Conservation (phyloP, 2,888 invertebrate genomes). For the Andrena praecox region DNA sequence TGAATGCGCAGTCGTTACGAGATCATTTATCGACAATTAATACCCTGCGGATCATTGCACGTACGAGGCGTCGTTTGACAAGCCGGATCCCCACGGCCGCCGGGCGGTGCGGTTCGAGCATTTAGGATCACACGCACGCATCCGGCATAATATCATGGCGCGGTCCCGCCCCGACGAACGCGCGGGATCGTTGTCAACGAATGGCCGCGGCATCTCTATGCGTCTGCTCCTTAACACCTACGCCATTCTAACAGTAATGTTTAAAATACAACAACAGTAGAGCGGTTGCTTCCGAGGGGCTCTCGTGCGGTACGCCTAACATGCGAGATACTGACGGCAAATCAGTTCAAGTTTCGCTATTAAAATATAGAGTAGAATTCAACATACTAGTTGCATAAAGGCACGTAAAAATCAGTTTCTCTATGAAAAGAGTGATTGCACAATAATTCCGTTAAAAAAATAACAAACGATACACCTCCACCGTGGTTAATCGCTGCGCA, state of each 20-base stretch:
- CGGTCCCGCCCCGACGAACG: background rate
- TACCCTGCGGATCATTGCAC: conserved; percentile 72
- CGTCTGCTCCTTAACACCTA: conserved; percentile 62
- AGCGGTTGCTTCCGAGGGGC: conserved; percentile 44
- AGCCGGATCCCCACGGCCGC: conserved; percentile 28
- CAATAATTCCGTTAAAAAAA: conserved; percentile 63
- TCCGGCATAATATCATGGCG: background rate
- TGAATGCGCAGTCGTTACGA: conserved; percentile 63
- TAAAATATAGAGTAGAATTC: conserved; percentile 70
- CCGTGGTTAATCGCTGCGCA: conserved; percentile 65
- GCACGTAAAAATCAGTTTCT: conserved; percentile 73
- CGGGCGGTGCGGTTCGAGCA: background rate
- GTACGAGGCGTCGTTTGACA: conserved; percentile 41
- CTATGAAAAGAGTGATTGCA: conserved; percentile 72
- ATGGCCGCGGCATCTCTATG: conserved; percentile 13
- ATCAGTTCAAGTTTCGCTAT: conserved; percentile 64
- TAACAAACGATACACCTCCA: conserved; percentile 58
- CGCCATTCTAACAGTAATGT: conserved; percentile 63
- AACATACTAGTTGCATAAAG: conserved; percentile 72
- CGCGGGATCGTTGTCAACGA: conserved; percentile 6
- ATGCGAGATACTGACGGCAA: conserved; percentile 60
- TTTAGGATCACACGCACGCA: background rate
- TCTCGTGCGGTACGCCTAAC: conserved; percentile 53
- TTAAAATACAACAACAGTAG: conserved; percentile 71
- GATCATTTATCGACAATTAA: conserved; percentile 58